A percentile compares a stretch with the other conserved stretches of the same genome.
phyloP scores from a whole-genome alignment of 2,888 invertebrate species.

The Lycia hirtaria region DNA sequence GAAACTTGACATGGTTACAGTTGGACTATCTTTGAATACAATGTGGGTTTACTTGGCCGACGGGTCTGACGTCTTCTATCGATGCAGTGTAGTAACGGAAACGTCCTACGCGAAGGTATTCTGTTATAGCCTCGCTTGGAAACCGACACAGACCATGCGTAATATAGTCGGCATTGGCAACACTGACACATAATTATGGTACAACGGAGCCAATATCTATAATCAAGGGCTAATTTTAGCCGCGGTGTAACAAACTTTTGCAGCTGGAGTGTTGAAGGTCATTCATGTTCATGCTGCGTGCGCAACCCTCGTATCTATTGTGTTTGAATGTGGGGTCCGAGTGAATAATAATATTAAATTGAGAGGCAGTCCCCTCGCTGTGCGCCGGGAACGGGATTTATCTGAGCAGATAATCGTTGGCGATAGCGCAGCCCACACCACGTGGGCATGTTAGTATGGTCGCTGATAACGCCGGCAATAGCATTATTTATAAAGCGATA shows the following conservation, averaged over 20 bases:
- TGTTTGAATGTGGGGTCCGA: conserved; percentile 54
- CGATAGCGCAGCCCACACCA: conserved; percentile 48
- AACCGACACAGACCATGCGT: conserved; percentile 52
- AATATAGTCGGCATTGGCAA: conserved; percentile 46
- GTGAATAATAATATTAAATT: conserved; percentile 62
- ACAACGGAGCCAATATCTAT: conserved; percentile 34
- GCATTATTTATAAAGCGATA: conserved; percentile 27
- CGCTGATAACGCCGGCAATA: conserved; percentile 39
- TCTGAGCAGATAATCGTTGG: conserved; percentile 67
- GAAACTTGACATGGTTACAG: conserved; percentile 15
- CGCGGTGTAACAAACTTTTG: conserved; percentile 28
- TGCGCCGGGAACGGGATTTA: conserved; percentile 63
- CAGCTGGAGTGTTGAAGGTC: conserved; percentile 42
- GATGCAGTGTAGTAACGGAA: conserved; percentile 55
- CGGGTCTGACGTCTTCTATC: conserved; percentile 45
- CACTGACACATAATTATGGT: conserved; percentile 34
- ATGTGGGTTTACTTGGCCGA: conserved; percentile 50
- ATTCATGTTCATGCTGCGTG: conserved; percentile 40
- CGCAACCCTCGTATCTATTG: conserved; percentile 46
- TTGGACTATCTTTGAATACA: conserved; percentile 42
- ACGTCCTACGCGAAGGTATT: conserved; percentile 60
- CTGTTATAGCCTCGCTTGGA: conserved; percentile 52
- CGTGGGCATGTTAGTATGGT: conserved; percentile 37
- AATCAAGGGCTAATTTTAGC: conserved; percentile 34
- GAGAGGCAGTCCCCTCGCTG: conserved; percentile 59